These are phyloP conservation scores for Seriola rivoliana DNA, from an alignment of 2,113 vertebrate genomes.

Conservation along the genomic window DNA sequence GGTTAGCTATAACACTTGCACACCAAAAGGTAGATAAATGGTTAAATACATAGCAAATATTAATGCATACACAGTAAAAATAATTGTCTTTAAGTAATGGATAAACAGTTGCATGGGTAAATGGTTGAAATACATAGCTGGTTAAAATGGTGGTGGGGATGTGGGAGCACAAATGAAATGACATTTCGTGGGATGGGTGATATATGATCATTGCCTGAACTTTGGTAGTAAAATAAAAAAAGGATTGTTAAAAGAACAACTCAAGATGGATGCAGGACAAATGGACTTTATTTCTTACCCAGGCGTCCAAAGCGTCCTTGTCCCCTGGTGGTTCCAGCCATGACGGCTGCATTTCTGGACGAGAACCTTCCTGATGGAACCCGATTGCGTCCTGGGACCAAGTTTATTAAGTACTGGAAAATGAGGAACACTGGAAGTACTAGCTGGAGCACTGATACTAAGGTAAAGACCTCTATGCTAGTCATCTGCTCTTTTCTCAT, in stretches of 20 bases:
- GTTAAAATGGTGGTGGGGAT: no score
- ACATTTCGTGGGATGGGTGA: background rate
- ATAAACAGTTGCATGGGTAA: no score
- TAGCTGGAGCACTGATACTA: constrained; percentile 93
- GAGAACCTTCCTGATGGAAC: constrained; percentile 97
- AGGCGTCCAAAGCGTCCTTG: constrained; percentile 89
- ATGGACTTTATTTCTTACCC: background rate
- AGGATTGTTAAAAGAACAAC: background rate
- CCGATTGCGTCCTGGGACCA: constrained; percentile 90
- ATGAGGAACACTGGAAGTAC: constrained; percentile 96
- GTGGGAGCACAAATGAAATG: no score
- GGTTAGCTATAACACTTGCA: no score
- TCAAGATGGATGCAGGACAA: background rate
- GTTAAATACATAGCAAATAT: no score
- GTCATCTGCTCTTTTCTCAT: background rate
- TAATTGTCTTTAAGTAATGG: no score
- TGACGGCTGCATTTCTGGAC: constrained; percentile 94
- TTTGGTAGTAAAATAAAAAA: background rate
- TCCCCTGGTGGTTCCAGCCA: constrained; percentile 88
- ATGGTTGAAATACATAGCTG: no score
- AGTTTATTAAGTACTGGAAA: constrained; percentile 97
- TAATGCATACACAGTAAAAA: no score
- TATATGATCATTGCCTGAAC: background rate
- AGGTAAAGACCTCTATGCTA: constrained; percentile 71
- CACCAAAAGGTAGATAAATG: no score